phyloP scores from a whole-genome alignment of 2,888 invertebrate genomes.

The Anagyrus pseudococci region DNA sequence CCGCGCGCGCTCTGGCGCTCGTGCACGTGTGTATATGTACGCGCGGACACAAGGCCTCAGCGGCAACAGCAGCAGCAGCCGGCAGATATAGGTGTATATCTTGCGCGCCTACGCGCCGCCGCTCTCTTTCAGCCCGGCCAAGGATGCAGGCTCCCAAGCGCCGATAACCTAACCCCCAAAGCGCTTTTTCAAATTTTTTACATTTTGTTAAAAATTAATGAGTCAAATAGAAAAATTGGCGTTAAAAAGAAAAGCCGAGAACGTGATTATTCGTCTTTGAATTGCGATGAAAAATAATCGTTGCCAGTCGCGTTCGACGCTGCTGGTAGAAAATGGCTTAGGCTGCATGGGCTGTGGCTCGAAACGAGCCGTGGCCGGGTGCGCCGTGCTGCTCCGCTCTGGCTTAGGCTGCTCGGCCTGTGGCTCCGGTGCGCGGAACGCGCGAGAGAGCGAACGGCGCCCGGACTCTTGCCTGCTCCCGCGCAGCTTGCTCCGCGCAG shows the following conservation, averaged over 20 bases:
- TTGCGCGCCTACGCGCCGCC: neutral
- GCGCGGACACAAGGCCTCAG: conserved; percentile 8
- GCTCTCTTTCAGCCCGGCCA: neutral
- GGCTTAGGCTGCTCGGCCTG: conserved; percentile 40
- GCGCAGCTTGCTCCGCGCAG: neutral
- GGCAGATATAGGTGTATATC: too few species aligned
- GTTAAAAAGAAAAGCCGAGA: too few species aligned
- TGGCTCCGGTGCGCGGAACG: conserved; percentile 11
- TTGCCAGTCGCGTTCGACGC: too few species aligned
- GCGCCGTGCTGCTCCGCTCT: conserved; percentile 23
- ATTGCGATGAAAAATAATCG: too few species aligned
- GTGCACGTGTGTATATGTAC: neutral
- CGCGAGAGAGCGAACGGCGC: conserved; percentile 9
- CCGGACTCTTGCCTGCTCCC: neutral
- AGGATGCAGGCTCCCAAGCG: neutral
- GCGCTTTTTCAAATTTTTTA: too few species aligned
- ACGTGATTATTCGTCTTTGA: too few species aligned
- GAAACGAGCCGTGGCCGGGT: conserved; percentile 42
- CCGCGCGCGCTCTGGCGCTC: conserved; percentile 10
- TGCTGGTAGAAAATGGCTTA: too few species aligned
- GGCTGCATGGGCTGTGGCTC: conserved; percentile 49
- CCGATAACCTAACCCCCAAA: neutral
- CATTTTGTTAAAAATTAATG: too few species aligned
- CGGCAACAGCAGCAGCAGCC: too few species aligned
- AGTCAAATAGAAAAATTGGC: too few species aligned